Percentiles rank a stretch among this genome's conserved stretches.
phyloP scores from a whole-genome alignment of 1,140 invertebrate genomes.

The Drosophila murphyi region DNA sequence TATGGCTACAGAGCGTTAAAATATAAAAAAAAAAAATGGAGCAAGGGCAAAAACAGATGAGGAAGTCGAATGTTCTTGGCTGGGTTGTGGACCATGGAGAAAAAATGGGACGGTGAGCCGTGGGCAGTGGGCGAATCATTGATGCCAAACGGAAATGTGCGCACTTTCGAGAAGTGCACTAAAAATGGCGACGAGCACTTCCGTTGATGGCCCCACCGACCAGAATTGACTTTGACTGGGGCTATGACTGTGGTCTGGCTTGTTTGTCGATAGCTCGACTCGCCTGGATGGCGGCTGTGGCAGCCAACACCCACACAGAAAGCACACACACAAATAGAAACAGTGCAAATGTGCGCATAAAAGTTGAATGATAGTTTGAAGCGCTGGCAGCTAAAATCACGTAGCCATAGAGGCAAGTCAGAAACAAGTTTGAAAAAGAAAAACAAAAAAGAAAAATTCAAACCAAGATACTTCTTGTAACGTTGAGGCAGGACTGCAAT shows the following conservation, averaged over 20 bases:
- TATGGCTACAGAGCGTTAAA: slow-evolving; percentile 5
- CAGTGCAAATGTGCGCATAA: slow-evolving; percentile 61
- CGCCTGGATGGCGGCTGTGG: slow-evolving; percentile 8
- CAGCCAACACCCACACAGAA: slow-evolving; percentile 1
- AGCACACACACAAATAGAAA: slow-evolving; percentile 6
- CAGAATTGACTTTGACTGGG: slow-evolving; percentile 25
- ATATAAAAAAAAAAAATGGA: neutral
- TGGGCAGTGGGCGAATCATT: slow-evolving; percentile 64
- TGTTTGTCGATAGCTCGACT: slow-evolving; percentile 22
- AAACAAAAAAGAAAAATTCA: no score
- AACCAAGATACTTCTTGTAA: slow-evolving; percentile 22
- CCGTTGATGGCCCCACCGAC: slow-evolving; percentile 65
- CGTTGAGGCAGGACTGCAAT: slow-evolving; percentile 11
- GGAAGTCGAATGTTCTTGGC: slow-evolving; percentile 5
- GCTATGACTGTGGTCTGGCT: slow-evolving; percentile 28
- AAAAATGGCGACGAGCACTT: slow-evolving; percentile 83
- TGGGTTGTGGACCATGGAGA: slow-evolving; percentile 2
- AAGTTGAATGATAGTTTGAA: slow-evolving; percentile 73
- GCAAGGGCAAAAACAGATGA: slow-evolving; percentile 1
- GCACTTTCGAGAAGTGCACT: slow-evolving; percentile 81
- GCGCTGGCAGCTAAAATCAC: slow-evolving; percentile 61
- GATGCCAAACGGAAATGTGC: slow-evolving; percentile 82
- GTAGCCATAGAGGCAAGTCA: slow-evolving; percentile 19
- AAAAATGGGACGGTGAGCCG: neutral
- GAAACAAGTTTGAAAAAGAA: slow-evolving; percentile 19